A percentile compares a stretch with the other conserved stretches of the same genome.
Evolutionary conservation across 2,888 invertebrate genomes (phyloP).

Genomic region (Palloptera scutellata): DNA sequence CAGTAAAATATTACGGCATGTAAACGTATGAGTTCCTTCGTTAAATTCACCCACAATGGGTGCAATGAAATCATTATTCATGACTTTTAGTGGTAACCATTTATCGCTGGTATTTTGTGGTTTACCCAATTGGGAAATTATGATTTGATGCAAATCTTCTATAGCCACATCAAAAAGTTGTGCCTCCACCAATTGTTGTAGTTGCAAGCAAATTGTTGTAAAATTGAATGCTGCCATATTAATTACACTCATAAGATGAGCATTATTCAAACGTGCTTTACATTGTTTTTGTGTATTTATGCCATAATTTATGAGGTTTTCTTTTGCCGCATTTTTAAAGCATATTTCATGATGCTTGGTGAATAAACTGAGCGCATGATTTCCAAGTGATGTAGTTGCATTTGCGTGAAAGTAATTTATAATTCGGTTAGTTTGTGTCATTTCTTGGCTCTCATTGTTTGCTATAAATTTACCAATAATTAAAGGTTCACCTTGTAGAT

Average conservation of each 20-base stretch:
- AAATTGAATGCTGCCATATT: slow-evolving; percentile 47
- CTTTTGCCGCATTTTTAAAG: slow-evolving; percentile 19
- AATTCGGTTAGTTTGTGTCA: slow-evolving; percentile 35
- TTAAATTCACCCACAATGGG: slow-evolving; percentile 49
- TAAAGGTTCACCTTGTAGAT: slow-evolving; percentile 51
- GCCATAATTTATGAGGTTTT: slow-evolving; percentile 50
- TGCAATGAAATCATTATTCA: slow-evolving; percentile 40
- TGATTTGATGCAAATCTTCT: slow-evolving; percentile 31
- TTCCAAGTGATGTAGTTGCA: slow-evolving; percentile 14
- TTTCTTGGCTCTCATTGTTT: slow-evolving; percentile 43
- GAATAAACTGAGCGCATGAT: slow-evolving; percentile 42
- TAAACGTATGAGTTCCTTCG: slow-evolving; percentile 48
- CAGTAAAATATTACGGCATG: slow-evolving; percentile 59
- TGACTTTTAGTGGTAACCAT: slow-evolving; percentile 53
- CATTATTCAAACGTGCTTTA: slow-evolving; percentile 43
- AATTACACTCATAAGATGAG: slow-evolving; percentile 28
- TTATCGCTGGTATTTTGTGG: slow-evolving; percentile 48
- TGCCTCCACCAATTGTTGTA: slow-evolving; percentile 49
- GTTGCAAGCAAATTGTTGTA: slow-evolving; percentile 51
- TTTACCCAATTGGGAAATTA: slow-evolving; percentile 55
- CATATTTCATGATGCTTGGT: slow-evolving; percentile 37
- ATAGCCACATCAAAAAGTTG: slow-evolving; percentile 42
- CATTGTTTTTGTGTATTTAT: slow-evolving; percentile 54
- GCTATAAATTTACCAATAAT: slow-evolving; percentile 47
- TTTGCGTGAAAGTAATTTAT: slow-evolving; percentile 52